phyloP scores from a whole-genome alignment of 2,113 vertebrate species.

The Odocoileus hemionus region DNA sequence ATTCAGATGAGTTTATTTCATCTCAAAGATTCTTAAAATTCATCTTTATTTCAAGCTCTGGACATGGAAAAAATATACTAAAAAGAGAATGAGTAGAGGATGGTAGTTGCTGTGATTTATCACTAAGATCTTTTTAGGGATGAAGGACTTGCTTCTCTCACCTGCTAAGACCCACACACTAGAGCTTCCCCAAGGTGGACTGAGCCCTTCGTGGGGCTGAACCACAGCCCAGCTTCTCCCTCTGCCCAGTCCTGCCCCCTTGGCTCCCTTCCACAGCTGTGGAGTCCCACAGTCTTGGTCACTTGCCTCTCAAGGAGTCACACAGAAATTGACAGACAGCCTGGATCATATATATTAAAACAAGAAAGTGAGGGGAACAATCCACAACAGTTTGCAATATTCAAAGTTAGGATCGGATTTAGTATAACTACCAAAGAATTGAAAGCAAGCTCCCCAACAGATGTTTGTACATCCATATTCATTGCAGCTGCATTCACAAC shows the following conservation, averaged over 20 bases:
- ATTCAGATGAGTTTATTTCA: not conserved
- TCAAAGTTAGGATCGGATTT: not conserved
- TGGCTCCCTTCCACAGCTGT: not conserved
- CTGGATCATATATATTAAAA: not conserved
- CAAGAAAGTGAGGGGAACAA: not conserved
- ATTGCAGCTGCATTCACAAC: not conserved
- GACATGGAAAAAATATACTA: not conserved
- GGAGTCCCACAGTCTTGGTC: not conserved
- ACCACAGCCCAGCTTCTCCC: not conserved
- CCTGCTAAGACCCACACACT: not conserved
- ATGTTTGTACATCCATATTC: not conserved
- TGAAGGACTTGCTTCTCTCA: not conserved
- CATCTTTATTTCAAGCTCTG: not conserved
- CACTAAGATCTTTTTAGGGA: not conserved
- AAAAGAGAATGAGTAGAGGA: not conserved
- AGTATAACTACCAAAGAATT: not conserved
- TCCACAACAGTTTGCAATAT: too few species aligned
- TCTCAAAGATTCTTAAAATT: not conserved
- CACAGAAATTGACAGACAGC: not conserved
- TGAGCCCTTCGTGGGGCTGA: not conserved
- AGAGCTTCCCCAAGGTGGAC: not conserved
- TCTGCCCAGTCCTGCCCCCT: not conserved
- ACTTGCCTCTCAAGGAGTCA: not conserved
- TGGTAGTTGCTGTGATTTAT: not conserved
- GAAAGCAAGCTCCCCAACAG: not conserved